Base-by-base conservation (phyloP, 1,140 invertebrate species). In the Drosophila varians region DNA sequence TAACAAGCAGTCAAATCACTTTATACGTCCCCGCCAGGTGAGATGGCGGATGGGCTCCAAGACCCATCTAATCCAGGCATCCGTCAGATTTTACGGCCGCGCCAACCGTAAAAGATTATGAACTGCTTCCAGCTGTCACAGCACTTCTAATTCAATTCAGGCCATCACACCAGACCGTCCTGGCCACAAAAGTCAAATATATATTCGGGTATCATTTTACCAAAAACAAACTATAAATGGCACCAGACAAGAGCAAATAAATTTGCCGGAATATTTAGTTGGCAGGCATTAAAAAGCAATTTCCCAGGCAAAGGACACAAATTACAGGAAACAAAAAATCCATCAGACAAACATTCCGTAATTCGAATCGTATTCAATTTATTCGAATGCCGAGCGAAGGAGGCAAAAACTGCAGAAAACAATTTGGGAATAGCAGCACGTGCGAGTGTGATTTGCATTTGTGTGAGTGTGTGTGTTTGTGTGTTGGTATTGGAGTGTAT, bases 391-490 rank as follows among this genome's bases (percentile, higher is more conserved):
- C 48, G 31, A 18, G 12, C 48, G 31, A 18, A 18, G 42, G 38
- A 21, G 40, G 8, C 38, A 25, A 62, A 25, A 62, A 62, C 52
- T 53, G 42, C 51, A 55, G 71, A 69, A 84, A 78, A 84, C 79
- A 71, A 84, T 84, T 84, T 73, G 54, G 57, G 49, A 86, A 75
- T 57, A 60, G 61, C 65, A 78, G 60, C 79, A 84, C 79, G 79
- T 84, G 60, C 75, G 36, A 38, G 26, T 75, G 49, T 76, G 75
- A 78, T 84, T 84, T 84, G 79, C 79, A 84, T 82, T 40, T 57
- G 47, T 69, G 28, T 71, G 54, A 65, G 49, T 19, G 25, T 64
- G 16, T 57, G 42, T 69, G 34, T 60, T 45, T 65, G 49, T 23
- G 36, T 62, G 19, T 23, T 43, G 36, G 48, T 48, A 21, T 54